Percentiles rank a stretch among this genome's conserved stretches.
These are phyloP conservation scores for Sceloporus undulatus DNA, from an alignment of 2,113 vertebrate genomes.

Conservation along the genomic window DNA sequence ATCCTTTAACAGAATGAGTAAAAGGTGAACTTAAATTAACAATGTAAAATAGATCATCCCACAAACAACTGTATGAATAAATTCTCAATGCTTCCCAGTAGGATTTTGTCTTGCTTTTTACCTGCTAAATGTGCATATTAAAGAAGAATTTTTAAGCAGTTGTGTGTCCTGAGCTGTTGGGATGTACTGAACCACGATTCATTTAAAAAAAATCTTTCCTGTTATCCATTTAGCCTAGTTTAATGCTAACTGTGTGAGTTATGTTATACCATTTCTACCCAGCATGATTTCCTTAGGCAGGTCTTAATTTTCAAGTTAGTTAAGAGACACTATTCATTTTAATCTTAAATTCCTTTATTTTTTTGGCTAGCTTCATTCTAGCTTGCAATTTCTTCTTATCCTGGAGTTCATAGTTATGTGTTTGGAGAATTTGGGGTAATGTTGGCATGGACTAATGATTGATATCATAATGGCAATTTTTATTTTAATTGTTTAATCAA, in stretches of 20 bases:
- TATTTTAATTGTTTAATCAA: neutral
- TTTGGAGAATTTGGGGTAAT: conserved; percentile 44
- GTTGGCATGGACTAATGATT: conserved; percentile 50
- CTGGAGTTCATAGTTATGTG: conserved; percentile 35
- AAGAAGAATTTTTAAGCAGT: neutral
- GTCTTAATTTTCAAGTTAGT: conserved; percentile 11
- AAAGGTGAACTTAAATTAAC: neutral
- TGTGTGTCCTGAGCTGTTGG: neutral
- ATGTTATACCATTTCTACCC: rapidly evolving
- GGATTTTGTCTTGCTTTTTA: neutral
- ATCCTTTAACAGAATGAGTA: neutral
- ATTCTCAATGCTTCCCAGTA: neutral
- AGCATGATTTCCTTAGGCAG: conserved; percentile 20
- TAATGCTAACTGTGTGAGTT: neutral
- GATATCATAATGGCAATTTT: neutral
- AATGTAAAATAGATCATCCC: neutral
- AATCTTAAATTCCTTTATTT: conserved; percentile 14
- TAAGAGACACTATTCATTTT: conserved; percentile 19
- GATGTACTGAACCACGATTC: neutral
- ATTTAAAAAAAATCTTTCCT: neutral
- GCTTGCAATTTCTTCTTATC: conserved; percentile 40
- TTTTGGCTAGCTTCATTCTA: conserved; percentile 15
- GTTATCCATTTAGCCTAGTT: neutral
- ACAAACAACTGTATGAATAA: neutral
- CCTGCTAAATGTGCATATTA: neutral